A percentile compares a stretch with the other conserved stretches of the same genome.
Conservation (phyloP, 1,140 invertebrate genomes). For the Tigriopus japonicus region DNA sequence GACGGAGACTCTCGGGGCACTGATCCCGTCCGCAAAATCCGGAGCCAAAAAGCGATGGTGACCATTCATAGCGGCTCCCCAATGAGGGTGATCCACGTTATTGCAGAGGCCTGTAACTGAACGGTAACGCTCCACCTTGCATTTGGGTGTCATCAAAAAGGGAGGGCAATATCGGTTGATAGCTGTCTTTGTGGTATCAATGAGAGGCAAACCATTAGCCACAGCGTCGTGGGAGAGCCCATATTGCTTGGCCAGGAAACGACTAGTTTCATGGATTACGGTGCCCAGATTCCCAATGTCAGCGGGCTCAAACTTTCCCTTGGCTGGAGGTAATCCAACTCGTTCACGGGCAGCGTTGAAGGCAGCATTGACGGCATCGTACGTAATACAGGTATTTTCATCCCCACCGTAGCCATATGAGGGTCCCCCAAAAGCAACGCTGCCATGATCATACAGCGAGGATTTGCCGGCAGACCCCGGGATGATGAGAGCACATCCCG, state of each 20-base stretch:
- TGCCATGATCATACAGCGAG: slow-evolving; percentile 17
- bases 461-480: slow-evolving; percentile 19
- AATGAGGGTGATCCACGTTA: slow-evolving; percentile 70
- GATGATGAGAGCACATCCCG: slow-evolving; percentile 20
- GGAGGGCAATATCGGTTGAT: slow-evolving; percentile 70
- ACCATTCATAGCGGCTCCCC: slow-evolving; percentile 65
- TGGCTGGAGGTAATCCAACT: slow-evolving; percentile 32
- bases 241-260: slow-evolving; percentile 65
- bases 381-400: slow-evolving; percentile 65
- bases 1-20: neutral
- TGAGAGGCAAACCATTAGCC: slow-evolving; percentile 61
- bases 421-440: slow-evolving; percentile 16
- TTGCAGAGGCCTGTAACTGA: slow-evolving; percentile 78
- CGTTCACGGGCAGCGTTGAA: slow-evolving; percentile 64
- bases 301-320: slow-evolving; percentile 3
- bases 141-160: slow-evolving; percentile 66
- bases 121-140: slow-evolving; percentile 40
- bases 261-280: slow-evolving; percentile 60
- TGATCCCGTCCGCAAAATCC: slow-evolving; percentile 29
- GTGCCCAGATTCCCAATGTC: slow-evolving; percentile 45
- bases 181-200: slow-evolving; percentile 72
- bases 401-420: slow-evolving; percentile 25
- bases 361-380: slow-evolving; percentile 71
- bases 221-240: slow-evolving; percentile 45
- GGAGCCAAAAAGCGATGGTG: slow-evolving; percentile 30